These are phyloP conservation scores for Terebella lapidaria DNA, from an alignment of 2,888 invertebrate species.

Conservation along the genomic window DNA sequence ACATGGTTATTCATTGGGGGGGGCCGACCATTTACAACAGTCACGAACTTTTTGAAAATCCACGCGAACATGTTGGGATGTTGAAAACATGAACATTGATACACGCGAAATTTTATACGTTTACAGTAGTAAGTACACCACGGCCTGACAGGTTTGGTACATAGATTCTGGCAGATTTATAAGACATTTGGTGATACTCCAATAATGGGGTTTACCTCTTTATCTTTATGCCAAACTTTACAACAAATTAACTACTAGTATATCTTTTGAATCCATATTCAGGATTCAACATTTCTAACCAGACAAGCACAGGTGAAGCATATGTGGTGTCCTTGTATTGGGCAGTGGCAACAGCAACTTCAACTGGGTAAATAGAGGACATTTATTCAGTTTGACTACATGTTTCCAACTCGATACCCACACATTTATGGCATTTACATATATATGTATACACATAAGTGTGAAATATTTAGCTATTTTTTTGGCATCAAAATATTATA, in stretches of 20 bases:
- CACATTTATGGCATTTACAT: neutral
- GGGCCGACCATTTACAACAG: no score
- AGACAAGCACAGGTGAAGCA: neutral
- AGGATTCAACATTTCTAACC: neutral
- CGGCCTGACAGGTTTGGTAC: no score
- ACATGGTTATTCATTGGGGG: no score
- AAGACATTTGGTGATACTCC: neutral
- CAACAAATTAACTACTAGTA: no score
- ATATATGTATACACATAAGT: neutral
- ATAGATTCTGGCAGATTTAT: no score
- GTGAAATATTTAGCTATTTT: neutral
- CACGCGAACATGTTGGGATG: no score
- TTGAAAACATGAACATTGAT: no score
- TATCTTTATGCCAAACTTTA: neutral
- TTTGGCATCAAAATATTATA: neutral
- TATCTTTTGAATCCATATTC: neutral
- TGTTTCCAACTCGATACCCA: neutral
- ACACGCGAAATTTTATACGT: no score
- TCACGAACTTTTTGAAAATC: no score
- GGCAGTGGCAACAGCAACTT: slow-evolving; percentile 2
- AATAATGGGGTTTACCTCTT: neutral
- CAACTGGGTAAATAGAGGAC: slow-evolving; percentile 1
- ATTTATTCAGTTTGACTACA: neutral
- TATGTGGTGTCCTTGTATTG: neutral
- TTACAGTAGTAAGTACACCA: no score